Percentiles rank a stretch among this genome's conserved stretches.
phyloP scores from a whole-genome alignment of 2,113 vertebrate genomes.

The Gavia stellata region DNA sequence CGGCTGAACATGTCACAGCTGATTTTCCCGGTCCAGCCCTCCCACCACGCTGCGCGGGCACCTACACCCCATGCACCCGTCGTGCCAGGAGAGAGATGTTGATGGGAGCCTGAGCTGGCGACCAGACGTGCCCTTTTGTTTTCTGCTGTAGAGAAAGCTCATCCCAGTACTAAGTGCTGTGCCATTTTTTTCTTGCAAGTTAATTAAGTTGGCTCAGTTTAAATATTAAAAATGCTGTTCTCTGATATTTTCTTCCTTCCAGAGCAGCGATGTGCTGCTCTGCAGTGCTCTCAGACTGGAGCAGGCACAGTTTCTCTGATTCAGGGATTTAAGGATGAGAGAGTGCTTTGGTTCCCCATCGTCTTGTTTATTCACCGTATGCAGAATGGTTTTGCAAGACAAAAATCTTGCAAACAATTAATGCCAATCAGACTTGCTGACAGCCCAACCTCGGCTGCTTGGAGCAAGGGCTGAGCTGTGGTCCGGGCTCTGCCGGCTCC shows the following conservation, averaged over 20 bases:
- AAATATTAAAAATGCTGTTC: neutral
- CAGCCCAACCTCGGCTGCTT: neutral
- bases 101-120: neutral
- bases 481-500: neutral
- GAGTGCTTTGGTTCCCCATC: rapidly evolving
- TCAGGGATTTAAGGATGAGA: neutral
- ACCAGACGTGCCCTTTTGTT: neutral
- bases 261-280: neutral
- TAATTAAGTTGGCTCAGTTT: neutral
- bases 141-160: neutral
- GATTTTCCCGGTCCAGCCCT: neutral
- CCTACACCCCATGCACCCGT: neutral
- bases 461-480: neutral
- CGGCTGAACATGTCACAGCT: neutral
- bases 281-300: neutral
- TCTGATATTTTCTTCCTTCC: neutral
- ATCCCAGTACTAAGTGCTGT: rapidly evolving
- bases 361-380: rapidly evolving
- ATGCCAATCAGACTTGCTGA: neutral
- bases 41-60: neutral
- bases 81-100: rapidly evolving
- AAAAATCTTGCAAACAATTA: neutral
- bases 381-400: neutral
- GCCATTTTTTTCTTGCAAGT: neutral
- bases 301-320: neutral